Evolutionary conservation across 2,888 invertebrate genomes (phyloP).

Genomic region (Andrena minutula): DNA sequence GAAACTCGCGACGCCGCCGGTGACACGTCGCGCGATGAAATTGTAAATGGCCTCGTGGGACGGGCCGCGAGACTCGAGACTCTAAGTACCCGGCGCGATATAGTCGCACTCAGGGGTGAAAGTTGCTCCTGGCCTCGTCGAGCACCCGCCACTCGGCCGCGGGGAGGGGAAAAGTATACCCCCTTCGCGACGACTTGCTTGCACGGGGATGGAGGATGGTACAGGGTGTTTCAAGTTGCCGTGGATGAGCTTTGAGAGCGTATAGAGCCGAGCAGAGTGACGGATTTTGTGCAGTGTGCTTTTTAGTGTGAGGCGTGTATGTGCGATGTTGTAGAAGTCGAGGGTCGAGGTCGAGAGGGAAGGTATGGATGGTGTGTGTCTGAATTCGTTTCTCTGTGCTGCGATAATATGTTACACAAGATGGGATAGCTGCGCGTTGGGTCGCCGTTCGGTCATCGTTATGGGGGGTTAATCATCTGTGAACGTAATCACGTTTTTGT

Average conservation of each 20-base stretch:
- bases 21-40: slow-evolving; percentile 56
- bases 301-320: no score
- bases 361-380: no score
- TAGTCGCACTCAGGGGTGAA: slow-evolving; percentile 24
- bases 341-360: no score
- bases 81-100: slow-evolving; percentile 38
- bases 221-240: not conserved
- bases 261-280: no score
- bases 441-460: no score
- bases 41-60: slow-evolving; percentile 56
- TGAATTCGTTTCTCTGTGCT: no score
- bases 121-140: slow-evolving; percentile 24
- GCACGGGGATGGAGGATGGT: not conserved
- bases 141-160: slow-evolving; percentile 24
- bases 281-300: no score
- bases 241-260: no score
- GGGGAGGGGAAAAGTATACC: slow-evolving; percentile 26
- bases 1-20: slow-evolving; percentile 36
- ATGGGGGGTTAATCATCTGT: no score
- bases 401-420: no score
- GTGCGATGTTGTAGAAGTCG: no score
- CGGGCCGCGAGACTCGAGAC: slow-evolving; percentile 44
- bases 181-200: slow-evolving; percentile 1
- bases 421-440: no score
- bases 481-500: not conserved